These are phyloP conservation scores for Cheilosia scutellata DNA, from an alignment of 2,888 invertebrate species.

Conservation along the genomic window DNA sequence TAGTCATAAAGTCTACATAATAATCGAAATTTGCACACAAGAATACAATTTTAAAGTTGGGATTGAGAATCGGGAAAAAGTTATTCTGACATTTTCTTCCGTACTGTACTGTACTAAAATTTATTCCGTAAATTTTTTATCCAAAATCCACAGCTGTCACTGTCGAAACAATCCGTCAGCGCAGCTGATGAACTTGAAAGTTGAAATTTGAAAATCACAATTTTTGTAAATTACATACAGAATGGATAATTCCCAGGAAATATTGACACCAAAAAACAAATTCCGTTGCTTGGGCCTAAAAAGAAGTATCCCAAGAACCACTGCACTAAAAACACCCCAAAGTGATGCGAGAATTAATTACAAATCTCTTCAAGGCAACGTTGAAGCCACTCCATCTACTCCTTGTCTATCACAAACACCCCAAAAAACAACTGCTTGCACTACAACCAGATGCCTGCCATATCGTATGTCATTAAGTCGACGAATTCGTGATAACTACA, in stretches of 20 bases:
- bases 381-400: slow-evolving; percentile 60
- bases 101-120: too few species aligned
- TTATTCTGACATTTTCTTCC: too few species aligned
- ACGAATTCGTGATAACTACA: slow-evolving; percentile 74
- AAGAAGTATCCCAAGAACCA: slow-evolving; percentile 13
- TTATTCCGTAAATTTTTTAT: too few species aligned
- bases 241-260: slow-evolving; percentile 30
- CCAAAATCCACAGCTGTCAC: too few species aligned
- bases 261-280: slow-evolving; percentile 57
- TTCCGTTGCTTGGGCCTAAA: slow-evolving; percentile 51
- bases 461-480: slow-evolving; percentile 77
- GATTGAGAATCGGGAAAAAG: too few species aligned
- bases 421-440: background rate
- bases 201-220: background rate
- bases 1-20: too few species aligned
- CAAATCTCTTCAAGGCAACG: slow-evolving; percentile 37
- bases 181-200: too few species aligned
- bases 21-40: too few species aligned
- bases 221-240: background rate
- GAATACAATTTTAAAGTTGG: too few species aligned
- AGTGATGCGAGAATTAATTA: slow-evolving; percentile 75
- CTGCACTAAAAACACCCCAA: slow-evolving; percentile 30
- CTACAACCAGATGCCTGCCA: slow-evolving; percentile 77
- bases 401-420: slow-evolving; percentile 41
- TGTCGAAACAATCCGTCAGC: too few species aligned